phyloP scores from a whole-genome alignment of 1,140 invertebrate genomes.

The Hetaerina americana region DNA sequence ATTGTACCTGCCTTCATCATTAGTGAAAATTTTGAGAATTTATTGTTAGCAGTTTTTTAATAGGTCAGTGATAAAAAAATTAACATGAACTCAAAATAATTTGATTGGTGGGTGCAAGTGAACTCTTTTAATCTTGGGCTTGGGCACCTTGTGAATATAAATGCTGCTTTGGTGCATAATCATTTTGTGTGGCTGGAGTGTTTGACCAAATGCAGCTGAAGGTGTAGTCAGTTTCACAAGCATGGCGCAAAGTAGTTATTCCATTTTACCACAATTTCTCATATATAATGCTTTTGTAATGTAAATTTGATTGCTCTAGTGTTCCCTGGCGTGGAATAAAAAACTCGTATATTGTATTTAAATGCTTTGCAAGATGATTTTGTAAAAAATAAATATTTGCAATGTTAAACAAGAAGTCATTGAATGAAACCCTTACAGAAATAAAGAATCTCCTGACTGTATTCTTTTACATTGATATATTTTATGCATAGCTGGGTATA shows the following conservation, averaged over 20 bases:
- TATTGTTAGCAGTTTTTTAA: background rate
- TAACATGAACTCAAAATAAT: too few relatives aligned
- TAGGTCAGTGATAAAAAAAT: background rate
- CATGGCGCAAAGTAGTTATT: too few relatives aligned
- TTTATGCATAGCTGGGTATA: too few relatives aligned
- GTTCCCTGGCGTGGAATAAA: background rate
- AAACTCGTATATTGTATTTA: background rate
- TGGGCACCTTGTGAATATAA: background rate
- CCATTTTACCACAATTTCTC: background rate
- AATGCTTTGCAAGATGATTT: background rate
- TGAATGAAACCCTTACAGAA: too few relatives aligned
- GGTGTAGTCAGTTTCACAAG: too few relatives aligned
- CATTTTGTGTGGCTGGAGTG: background rate
- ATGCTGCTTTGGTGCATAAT: background rate
- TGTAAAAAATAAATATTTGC: background rate
- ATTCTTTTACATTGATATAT: too few relatives aligned
- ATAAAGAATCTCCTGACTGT: too few relatives aligned
- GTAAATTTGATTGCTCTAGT: background rate
- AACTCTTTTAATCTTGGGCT: too few relatives aligned
- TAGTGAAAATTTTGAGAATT: background rate
- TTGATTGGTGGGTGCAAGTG: too few relatives aligned
- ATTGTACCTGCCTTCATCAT: background rate
- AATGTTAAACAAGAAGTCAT: background rate
- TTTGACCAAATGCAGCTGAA: too few relatives aligned
- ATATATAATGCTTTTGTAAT: background rate